Base-by-base conservation (phyloP, 2,888 invertebrate species). In the Rhopalosiphum nymphaeae region DNA sequence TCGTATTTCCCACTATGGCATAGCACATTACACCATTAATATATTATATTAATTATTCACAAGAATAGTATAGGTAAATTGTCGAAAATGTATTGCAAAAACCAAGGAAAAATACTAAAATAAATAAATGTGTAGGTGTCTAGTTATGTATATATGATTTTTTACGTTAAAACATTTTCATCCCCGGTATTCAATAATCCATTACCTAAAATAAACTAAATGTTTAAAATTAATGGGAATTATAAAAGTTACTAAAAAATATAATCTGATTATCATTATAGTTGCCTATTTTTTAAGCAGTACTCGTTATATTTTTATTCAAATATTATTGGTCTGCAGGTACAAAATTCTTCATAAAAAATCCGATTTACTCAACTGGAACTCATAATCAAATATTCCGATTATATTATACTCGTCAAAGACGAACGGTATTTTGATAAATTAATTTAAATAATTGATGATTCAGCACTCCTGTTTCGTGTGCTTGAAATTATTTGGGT, bases 401-500 rank as follows among this genome's bases (percentile, higher is more conserved):
- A 78, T 46, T 84, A 78, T 36, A 53, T 49, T 84, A 49, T 13
- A 26, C 90, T 91, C 91, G n/a, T 57, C 89, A 61, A 44, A 89
- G 49, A 84, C 29, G 53, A 53, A 78, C 26, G 91, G 53, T 84
- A 53, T 92, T 88, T 87, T 88, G 87, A 92, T 92, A 13, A 49
- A 87, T 88, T 87, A 61, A 87, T 92, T 92, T 92, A 87, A 61
- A 92, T 92, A 92, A 92, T 92, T 92, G 88, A 92, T 88, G 87
- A 91, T 86, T 56, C 44, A 57, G 44, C 53, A 85, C 25, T 87
- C 88, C 61, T 67, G 57, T 67, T 88, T 67, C 11, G 49, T 91
- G 78, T 42, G 61, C 84, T 84, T 1, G 42, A 84, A 84, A 49
- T 78, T 53, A 84, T 78, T 42, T 91, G 84, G 61, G 42, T 91